Evolutionary conservation across 2,888 invertebrate species (phyloP).

Genomic region (Drepana falcataria): DNA sequence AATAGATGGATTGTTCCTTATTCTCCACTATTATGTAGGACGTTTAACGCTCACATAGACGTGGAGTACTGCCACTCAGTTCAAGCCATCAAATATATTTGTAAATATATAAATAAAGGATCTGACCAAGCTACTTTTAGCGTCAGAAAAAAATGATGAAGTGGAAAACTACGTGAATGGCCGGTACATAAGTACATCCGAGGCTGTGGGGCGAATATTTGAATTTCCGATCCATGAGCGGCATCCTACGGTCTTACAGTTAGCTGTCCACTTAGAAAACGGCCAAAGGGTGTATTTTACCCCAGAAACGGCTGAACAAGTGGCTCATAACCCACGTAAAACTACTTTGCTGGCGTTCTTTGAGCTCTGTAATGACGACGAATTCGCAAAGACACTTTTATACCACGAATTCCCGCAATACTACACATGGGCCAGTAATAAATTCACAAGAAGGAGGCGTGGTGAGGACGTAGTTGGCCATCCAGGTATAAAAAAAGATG

Average conservation of each 20-base stretch:
- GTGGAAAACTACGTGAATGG: slow-evolving; percentile 9
- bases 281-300: too few relatives aligned
- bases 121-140: slow-evolving; percentile 22
- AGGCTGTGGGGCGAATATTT: slow-evolving; percentile 12
- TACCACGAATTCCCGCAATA: slow-evolving; percentile 20
- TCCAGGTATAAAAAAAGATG: slow-evolving; percentile 12
- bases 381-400: slow-evolving; percentile 18
- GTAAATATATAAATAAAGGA: slow-evolving; percentile 24
- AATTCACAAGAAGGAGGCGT: slow-evolving; percentile 4
- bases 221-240: not conserved
- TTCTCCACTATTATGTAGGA: slow-evolving; percentile 13
- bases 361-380: slow-evolving; percentile 13
- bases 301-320: too few relatives aligned
- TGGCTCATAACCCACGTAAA: too few relatives aligned
- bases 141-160: slow-evolving; percentile 15
- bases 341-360: slow-evolving; percentile 2
- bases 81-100: slow-evolving; percentile 31
- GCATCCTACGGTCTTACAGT: too few relatives aligned
- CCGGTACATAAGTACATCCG: slow-evolving; percentile 12
- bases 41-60: slow-evolving; percentile 17
- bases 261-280: too few relatives aligned
- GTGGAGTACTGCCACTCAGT: slow-evolving; percentile 16
- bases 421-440: slow-evolving; percentile 10
- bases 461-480: slow-evolving; percentile 12
- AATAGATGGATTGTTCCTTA: slow-evolving; percentile 30